phyloP scores from a whole-genome alignment of 2,797 vertebrate species.

The Schizothorax lantsangensis region DNA sequence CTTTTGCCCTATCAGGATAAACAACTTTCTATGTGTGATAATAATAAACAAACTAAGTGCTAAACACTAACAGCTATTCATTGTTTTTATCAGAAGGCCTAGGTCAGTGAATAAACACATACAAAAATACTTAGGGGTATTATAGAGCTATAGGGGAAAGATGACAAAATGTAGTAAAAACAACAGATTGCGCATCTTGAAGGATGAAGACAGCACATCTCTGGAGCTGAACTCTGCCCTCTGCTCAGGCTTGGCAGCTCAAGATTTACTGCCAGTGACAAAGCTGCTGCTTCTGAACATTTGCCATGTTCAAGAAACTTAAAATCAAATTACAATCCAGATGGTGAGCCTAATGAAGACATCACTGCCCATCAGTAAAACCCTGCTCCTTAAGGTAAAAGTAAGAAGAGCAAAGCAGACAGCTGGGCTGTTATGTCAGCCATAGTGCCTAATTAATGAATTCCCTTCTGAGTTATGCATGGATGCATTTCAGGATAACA shows the following conservation, averaged over 20 bases:
- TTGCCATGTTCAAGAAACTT: neutral
- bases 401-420: neutral
- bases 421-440: slow-evolving; percentile 50
- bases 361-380: neutral
- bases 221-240: neutral
- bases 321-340: slow-evolving; percentile 36
- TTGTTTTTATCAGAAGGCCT: neutral
- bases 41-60: neutral
- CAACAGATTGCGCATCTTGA: neutral
- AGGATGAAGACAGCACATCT: neutral
- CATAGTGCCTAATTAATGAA: neutral
- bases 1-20: neutral
- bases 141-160: neutral
- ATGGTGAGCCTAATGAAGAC: slow-evolving; percentile 51
- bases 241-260: neutral
- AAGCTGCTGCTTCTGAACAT: slow-evolving; percentile 8
- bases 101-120: neutral
- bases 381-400: slow-evolving; percentile 5
- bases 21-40: neutral
- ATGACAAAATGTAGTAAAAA: neutral
- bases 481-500: slow-evolving; percentile 14
- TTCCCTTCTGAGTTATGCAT: neutral
- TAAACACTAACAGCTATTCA: neutral
- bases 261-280: neutral
- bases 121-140: neutral